These are phyloP conservation scores for Pterois miles DNA, from an alignment of 2,797 vertebrate species.

Conservation along the genomic window DNA sequence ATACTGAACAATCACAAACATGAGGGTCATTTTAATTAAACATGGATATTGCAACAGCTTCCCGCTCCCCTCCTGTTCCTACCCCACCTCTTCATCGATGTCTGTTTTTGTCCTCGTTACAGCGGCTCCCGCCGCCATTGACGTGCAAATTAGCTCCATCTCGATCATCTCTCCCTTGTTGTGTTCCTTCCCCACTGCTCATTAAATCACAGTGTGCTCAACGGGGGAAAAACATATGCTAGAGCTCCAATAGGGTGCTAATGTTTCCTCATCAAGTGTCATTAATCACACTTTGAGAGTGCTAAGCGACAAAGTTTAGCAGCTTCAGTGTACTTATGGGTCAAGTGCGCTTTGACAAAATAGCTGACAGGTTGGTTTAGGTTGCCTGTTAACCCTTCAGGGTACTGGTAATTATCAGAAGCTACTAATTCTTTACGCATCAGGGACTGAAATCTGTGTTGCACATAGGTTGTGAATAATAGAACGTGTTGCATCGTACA, in stretches of 20 bases:
- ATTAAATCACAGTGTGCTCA: slow-evolving; percentile 71
- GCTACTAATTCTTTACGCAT: background rate
- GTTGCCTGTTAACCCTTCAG: slow-evolving; percentile 3
- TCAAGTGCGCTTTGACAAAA: slow-evolving; percentile 19
- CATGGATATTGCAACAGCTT: slow-evolving; percentile 37
- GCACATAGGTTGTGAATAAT: background rate
- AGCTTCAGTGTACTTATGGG: slow-evolving; percentile 21
- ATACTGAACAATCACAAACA: slow-evolving; percentile 43
- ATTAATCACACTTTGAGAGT: slow-evolving; percentile 74
- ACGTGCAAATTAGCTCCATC: slow-evolving; percentile 77
- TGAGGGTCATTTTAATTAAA: slow-evolving; percentile 66
- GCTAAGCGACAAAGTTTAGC: slow-evolving; percentile 44
- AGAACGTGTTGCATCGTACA: background rate
- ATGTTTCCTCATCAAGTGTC: slow-evolving; percentile 70
- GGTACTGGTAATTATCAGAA: background rate
- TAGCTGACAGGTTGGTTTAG: slow-evolving; percentile 28
- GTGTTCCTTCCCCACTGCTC: slow-evolving; percentile 57
- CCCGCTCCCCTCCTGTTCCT: background rate
- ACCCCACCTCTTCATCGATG: slow-evolving; percentile 38
- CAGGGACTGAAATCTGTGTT: background rate
- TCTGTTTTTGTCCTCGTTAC: slow-evolving; percentile 59
- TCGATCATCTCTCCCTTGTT: slow-evolving; percentile 75
- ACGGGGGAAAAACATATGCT: slow-evolving; percentile 25
- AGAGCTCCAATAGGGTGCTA: slow-evolving; percentile 58
- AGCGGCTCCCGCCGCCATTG: slow-evolving; percentile 30